These are phyloP conservation scores for Patella caerulea DNA, from an alignment of 2,888 invertebrate species.

Conservation along the genomic window DNA sequence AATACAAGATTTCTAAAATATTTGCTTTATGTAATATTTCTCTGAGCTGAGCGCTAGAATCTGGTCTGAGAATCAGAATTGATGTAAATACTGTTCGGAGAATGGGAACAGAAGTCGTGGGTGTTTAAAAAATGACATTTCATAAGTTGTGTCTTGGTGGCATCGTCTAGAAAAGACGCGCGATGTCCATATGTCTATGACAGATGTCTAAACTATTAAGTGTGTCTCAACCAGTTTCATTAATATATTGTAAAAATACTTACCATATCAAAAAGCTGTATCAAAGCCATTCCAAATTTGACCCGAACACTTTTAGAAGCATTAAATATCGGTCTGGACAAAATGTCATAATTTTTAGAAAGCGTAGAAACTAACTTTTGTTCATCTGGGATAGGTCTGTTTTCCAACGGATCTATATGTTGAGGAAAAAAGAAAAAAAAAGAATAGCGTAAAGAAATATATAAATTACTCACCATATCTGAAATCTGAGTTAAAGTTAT, in stretches of 20 bases:
- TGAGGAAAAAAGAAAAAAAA: not conserved
- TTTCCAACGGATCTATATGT: slow-evolving; percentile 4
- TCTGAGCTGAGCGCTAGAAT: no score
- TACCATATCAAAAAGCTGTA: slow-evolving; percentile 69
- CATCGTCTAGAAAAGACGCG: no score
- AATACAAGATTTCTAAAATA: no score
- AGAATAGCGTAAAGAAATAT: not conserved
- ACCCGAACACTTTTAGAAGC: slow-evolving; percentile 63
- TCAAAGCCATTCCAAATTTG: slow-evolving; percentile 66
- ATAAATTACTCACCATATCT: slow-evolving; percentile 67
- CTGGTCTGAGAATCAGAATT: no score
- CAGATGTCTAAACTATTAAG: no score
- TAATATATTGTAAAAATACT: slow-evolving; percentile 27
- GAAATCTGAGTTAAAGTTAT: slow-evolving; percentile 69
- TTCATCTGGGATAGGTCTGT: slow-evolving; percentile 60
- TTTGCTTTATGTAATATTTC: no score
- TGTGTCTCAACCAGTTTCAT: not conserved
- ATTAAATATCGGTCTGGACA: slow-evolving; percentile 67
- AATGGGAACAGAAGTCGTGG: no score
- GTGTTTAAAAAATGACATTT: no score
- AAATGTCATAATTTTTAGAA: slow-evolving; percentile 62
- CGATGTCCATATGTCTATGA: no score
- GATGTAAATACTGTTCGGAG: no score
- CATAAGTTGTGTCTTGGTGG: no score
- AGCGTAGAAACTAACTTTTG: slow-evolving; percentile 60